Evolutionary conservation across 1,140 invertebrate genomes (phyloP), one percentile per base, ranked within the genome.

Genomic region (Caenorhabditis tropicalis): DNA sequence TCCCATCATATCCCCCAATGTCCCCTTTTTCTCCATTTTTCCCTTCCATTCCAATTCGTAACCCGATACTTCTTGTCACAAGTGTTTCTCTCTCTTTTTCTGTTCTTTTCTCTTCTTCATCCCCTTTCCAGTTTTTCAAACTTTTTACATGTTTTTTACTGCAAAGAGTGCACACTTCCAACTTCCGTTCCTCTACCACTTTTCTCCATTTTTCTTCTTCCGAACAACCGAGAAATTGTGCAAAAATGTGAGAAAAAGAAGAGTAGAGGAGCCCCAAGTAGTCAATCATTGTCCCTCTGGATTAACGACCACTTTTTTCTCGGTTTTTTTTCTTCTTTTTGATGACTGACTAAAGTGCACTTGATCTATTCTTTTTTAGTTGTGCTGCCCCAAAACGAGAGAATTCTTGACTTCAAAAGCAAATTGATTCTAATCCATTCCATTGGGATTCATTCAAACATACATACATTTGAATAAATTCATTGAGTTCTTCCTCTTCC

Each of bases 261-360:
- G 48, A 51, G n/a, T n/a, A 29, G 29, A 74, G 65, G 10, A 24
- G 36, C 36, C 65, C n/a, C n/a, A n/a, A 74, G 65, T 74, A 74
- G 65, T 74, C 65, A 74, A 74, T 74, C 65, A 74, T 74, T 74
- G 65, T 74, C 21, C 36, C 58, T 65, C 65, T 74, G 65, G 65
- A 74, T 74, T 74, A 74, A 74, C 65, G 36, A 74, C 65, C 65
- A 74, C 65, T 74, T 74, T 74, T 65, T 74, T 58, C 53, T 58
- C 53, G 21, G 21, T 43, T 43, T 15, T 27, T 74, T 46, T 27
- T 43, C 36, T 65, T 39, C 29, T 74, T 74, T 74, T n/a, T n/a
- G n/a, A n/a, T 74, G 65, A 74, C 24, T n/a, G 58, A 31, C 19
- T 19, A 74, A 43, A 74, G 65, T 74, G 36, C 65, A 74, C 65